Base-by-base conservation (phyloP, 2,113 vertebrate species). In the Collichthys lucidus region DNA sequence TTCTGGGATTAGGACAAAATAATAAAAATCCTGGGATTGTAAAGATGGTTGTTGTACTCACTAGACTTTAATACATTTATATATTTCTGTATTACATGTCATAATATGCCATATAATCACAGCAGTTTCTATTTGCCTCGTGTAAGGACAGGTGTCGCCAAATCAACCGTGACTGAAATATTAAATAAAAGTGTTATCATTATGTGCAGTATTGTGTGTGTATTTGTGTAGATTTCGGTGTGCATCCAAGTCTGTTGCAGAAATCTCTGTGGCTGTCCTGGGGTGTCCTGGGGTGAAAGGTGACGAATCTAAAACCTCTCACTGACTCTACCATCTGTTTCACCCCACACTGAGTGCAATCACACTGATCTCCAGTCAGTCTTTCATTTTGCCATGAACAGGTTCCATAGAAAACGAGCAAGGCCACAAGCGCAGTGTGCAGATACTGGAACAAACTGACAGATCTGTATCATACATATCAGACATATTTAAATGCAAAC, bases 291-390 rank as follows among this genome's bases (percentile, higher is more conserved):
- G 12, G 59, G 59, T 69, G 69, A 86, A 79, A 80, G 79, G 52
- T 69, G 75, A 49, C 74, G 50, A 62, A 79, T 87, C 47, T 79
- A 53, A 82, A 84, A 85, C 55, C 76, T 64, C 81, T 86, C 56
- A 61, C 79, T 66, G 74, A 76, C 74, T 75, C 49, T 22, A 40
- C 87, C 91, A 91, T 91, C 88, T 91, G 88, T 82, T 83, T 83
- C 69, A 29, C 55, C 73, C 77, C 62, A 67, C 52, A 56, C 82
- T 68, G 64, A 68, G 73, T 49, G 74, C 4, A 24, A 67, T 53
- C 74, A 82, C 66, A 77, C 81, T 70, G 70, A 82, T 84, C 83
- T 77, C 55, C 72, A 79, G 66, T 83, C 75, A 63, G 77, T 62
- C 49, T 17, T 40, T 62, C 64, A 49, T 55, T 74, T 52, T 66